Evolutionary conservation across 1,140 invertebrate genomes (phyloP).

Genomic region (Drosophila malerkotliana): DNA sequence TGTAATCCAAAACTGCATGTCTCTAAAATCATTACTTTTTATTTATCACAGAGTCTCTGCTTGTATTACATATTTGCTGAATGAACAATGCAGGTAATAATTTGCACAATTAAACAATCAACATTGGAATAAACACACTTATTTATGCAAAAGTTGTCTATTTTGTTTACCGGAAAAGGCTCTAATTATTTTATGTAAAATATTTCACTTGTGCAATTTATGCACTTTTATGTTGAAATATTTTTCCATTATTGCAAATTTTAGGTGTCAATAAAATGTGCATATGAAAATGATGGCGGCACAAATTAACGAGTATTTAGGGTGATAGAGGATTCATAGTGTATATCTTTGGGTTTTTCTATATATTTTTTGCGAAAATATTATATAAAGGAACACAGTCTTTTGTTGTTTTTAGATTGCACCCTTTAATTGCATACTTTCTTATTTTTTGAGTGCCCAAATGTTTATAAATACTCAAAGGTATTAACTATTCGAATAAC

Average conservation of each 20-base stretch:
- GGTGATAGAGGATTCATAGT: neutral
- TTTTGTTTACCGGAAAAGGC: constrained; percentile 17
- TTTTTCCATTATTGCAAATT: constrained; percentile 2
- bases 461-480: neutral
- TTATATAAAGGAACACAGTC: no score
- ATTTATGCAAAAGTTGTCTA: constrained; percentile 11
- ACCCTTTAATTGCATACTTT: neutral
- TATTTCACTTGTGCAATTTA: constrained; percentile 36
- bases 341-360: neutral
- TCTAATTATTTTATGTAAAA: constrained; percentile 47
- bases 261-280: constrained; percentile 3
- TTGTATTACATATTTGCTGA: constrained; percentile 17
- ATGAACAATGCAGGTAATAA: constrained; percentile 46
- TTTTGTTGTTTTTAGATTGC: no score
- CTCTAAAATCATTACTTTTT: constrained; percentile 14
- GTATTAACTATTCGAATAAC: neutral
- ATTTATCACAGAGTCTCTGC: neutral
- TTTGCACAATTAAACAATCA: constrained; percentile 50
- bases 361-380: neutral
- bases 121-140: constrained; percentile 28
- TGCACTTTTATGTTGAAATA: constrained; percentile 21
- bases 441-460: neutral
- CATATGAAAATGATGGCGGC: constrained; percentile 41
- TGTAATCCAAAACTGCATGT: neutral
- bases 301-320: constrained; percentile 21